Conservation (phyloP, 2,113 vertebrate genomes). For the Colinus virginianus region DNA sequence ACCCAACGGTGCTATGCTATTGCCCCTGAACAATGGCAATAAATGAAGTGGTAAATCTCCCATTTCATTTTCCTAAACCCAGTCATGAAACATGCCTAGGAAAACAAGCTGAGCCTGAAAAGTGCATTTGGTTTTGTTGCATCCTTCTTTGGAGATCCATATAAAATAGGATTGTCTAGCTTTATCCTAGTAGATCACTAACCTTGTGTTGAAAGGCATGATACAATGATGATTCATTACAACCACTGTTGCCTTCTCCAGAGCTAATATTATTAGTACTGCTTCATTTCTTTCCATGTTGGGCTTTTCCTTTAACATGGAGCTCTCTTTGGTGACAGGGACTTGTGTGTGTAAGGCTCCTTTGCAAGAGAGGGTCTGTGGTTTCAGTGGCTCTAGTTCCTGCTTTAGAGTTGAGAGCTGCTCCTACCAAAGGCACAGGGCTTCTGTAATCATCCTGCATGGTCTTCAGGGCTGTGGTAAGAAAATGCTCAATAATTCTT, state of each 20-base stretch:
- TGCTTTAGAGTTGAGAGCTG: background rate
- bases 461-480: background rate
- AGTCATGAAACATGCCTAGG: background rate
- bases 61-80: background rate
- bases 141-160: background rate
- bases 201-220: background rate
- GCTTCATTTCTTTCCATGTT: background rate
- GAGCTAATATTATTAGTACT: background rate
- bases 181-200: background rate
- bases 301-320: background rate
- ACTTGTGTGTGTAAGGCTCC: fast-evolving
- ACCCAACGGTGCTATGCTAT: background rate
- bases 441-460: background rate
- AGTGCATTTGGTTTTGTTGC: background rate
- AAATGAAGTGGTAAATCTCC: background rate
- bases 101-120: background rate
- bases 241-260: background rate
- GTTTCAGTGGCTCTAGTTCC: background rate
- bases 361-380: background rate
- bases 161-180: background rate
- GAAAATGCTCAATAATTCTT: background rate
- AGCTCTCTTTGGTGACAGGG: background rate
- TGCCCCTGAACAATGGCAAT: background rate
- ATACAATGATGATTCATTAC: background rate
- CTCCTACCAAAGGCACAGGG: background rate